phyloP scores from a whole-genome alignment of 2,888 invertebrate species.

The Drosophila neutralis region DNA sequence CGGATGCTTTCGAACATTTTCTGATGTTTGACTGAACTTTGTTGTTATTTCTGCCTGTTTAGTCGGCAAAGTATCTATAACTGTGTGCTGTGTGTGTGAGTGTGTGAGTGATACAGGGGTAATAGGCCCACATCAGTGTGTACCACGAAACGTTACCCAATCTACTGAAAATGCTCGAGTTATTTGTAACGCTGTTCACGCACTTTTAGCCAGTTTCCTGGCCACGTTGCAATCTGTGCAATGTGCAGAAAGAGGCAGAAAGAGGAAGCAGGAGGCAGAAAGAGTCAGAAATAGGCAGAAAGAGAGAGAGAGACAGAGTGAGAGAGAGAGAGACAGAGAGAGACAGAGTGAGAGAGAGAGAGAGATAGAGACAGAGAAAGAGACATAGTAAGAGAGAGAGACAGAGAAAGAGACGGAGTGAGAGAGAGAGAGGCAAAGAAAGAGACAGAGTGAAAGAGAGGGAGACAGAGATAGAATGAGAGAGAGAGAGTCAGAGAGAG shows the following conservation, averaged over 20 bases:
- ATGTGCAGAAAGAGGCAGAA: constrained; percentile 2
- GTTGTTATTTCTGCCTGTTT: constrained; percentile 62
- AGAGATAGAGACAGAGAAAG: too few species aligned
- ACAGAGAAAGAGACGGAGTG: fast-evolving
- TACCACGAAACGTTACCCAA: constrained; percentile 15
- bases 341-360: fast-evolving
- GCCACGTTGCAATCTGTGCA: constrained; percentile 12
- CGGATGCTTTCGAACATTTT: constrained; percentile 49
- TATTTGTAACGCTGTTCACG: constrained; percentile 55
- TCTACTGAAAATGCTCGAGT: constrained; percentile 19
- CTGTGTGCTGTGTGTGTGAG: constrained; percentile 1
- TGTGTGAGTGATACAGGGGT: constrained; percentile 10
- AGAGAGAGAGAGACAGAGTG: too few species aligned
- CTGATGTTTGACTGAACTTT: constrained; percentile 77
- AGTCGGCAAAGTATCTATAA: constrained; percentile 13
- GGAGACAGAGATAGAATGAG: too few species aligned
- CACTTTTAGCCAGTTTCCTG: constrained; percentile 46
- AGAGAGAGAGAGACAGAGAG: too few species aligned
- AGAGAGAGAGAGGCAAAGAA: fast-evolving
- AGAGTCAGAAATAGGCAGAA: too few species aligned
- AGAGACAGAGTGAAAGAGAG: fast-evolving
- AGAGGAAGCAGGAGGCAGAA: too few species aligned
- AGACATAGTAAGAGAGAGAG: fast-evolving
- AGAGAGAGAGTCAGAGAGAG: fast-evolving
- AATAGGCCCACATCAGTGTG: constrained; percentile 34